These are phyloP conservation scores for Trachops cirrhosus DNA, from an alignment of 2,797 vertebrate species.

Conservation along the genomic window DNA sequence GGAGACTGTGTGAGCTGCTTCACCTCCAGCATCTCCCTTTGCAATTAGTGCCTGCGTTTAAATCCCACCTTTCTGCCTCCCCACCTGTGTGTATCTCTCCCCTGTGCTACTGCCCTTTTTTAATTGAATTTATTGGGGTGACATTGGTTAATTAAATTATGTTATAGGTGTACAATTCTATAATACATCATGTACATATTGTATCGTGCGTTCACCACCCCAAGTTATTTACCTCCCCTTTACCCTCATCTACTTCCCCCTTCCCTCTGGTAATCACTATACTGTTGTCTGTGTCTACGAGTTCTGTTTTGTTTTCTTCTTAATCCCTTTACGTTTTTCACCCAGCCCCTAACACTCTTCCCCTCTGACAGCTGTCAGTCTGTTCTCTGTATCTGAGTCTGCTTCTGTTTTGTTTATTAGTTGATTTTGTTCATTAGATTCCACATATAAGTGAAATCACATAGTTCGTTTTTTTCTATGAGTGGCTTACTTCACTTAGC, in stretches of 20 bases:
- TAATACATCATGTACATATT: neutral
- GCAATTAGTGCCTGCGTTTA: neutral
- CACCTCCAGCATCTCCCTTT: neutral
- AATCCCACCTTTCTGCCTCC: neutral
- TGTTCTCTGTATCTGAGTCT: neutral
- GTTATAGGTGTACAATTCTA: neutral
- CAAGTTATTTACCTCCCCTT: neutral
- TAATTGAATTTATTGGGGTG: neutral
- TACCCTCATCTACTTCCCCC: neutral
- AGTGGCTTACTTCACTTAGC: neutral
- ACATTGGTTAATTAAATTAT: neutral
- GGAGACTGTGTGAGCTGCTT: fast-evolving
- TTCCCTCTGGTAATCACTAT: neutral
- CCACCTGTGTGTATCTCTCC: neutral
- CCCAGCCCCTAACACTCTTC: neutral
- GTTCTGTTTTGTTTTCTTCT: neutral
- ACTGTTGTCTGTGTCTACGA: neutral
- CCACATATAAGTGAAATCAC: neutral
- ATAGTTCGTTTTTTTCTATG: neutral
- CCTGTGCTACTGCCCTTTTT: too few species aligned
- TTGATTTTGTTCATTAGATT: neutral
- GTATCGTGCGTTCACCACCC: neutral
- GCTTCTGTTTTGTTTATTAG: neutral
- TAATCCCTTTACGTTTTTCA: neutral
- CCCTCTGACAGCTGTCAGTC: neutral